phyloP scores from a whole-genome alignment of 2,797 vertebrate species.

The Mormyrops attenuatus region DNA sequence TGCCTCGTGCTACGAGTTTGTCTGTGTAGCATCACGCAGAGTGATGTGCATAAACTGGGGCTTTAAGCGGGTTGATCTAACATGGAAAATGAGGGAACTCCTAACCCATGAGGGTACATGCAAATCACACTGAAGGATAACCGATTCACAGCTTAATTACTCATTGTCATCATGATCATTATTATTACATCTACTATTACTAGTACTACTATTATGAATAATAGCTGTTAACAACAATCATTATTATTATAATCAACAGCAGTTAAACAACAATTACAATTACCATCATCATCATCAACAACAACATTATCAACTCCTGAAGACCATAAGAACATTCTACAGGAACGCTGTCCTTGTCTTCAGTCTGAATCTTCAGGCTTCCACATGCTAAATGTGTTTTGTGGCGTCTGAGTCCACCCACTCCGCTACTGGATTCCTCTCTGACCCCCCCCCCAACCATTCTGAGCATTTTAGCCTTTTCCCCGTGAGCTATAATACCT shows the following conservation, averaged over 20 bases:
- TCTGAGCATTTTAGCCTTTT: not conserved
- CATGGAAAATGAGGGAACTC: not conserved
- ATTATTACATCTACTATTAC: not conserved
- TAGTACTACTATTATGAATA: not conserved
- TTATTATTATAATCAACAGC: not conserved
- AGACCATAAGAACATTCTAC: not conserved
- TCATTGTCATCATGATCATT: not conserved
- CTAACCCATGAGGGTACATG: not conserved
- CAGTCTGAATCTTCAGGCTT: not conserved
- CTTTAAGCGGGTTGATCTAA: not conserved
- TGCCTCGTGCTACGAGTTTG: not conserved
- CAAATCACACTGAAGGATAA: constrained; percentile 13
- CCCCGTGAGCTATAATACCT: not conserved
- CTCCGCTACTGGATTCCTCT: not conserved
- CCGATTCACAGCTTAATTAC: not conserved
- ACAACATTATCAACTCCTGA: not conserved
- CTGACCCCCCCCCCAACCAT: not conserved
- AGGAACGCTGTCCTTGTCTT: not conserved
- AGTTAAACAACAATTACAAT: not conserved
- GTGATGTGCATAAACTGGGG: not conserved
- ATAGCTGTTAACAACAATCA: not conserved
- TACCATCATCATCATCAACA: not conserved
- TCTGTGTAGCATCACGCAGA: not conserved
- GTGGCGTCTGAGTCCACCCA: not conserved
- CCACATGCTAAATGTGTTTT: not conserved